Percentiles rank a stretch among this genome's conserved stretches.
Evolutionary conservation across 1,140 invertebrate species (phyloP).

Genomic region (Drosophila sp.): DNA sequence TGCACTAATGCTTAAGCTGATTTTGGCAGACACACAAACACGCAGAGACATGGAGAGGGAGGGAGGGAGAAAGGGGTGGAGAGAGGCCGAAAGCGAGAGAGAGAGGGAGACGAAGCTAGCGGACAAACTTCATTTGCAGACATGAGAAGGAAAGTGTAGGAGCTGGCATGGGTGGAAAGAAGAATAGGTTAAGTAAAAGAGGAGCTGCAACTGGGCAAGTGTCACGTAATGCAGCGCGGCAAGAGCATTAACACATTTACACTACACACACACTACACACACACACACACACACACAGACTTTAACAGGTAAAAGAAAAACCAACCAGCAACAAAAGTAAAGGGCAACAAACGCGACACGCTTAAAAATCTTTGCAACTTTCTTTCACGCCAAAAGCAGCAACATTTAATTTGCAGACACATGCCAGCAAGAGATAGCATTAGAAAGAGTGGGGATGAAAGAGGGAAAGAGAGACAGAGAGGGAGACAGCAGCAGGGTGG

Average conservation of each 20-base stretch:
- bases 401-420: constrained; percentile 80
- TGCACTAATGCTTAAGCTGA: constrained; percentile 79
- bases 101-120: constrained; percentile 27
- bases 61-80: not conserved
- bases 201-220: constrained; percentile 48
- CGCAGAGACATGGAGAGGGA: not conserved
- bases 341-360: constrained; percentile 63
- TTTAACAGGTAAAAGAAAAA: constrained; percentile 33
- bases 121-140: constrained; percentile 72
- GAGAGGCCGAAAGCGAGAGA: not conserved
- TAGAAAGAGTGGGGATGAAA: not conserved
- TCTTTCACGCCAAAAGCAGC: constrained; percentile 77
- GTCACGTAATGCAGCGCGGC: constrained; percentile 66
- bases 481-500: not conserved
- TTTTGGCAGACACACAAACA: constrained; percentile 59
- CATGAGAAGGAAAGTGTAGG: constrained; percentile 5
- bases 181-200: not conserved
- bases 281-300: constrained; percentile 28
- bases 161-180: no score
- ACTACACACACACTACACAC: constrained; percentile 34
- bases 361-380: constrained; percentile 80
- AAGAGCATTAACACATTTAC: constrained; percentile 71
- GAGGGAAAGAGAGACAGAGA: not conserved
- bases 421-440: constrained; percentile 29
- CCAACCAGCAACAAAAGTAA: constrained; percentile 23